Percentiles rank a stretch among this genome's conserved stretches.
These are phyloP conservation scores for Eospalax fontanierii DNA, from an alignment of 2,797 vertebrate species.

Conservation along the genomic window DNA sequence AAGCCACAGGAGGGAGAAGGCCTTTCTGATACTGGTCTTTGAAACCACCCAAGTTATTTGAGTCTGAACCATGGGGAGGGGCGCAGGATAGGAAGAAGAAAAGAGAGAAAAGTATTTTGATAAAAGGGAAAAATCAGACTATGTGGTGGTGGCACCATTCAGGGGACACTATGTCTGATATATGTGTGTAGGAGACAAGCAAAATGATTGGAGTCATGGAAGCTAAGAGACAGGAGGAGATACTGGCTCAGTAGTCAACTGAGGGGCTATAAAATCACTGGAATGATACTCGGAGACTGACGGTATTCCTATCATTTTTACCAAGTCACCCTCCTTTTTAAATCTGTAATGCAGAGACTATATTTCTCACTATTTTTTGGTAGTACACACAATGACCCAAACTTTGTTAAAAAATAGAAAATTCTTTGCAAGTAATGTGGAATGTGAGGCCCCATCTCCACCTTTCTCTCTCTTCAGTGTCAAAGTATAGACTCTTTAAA, in stretches of 20 bases:
- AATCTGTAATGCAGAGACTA: not conserved
- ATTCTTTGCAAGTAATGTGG: not conserved
- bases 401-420: not conserved
- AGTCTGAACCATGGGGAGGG: conserved; percentile 27
- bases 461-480: not conserved
- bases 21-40: conserved; percentile 68
- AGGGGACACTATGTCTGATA: not conserved
- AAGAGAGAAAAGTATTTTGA: not conserved
- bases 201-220: not conserved
- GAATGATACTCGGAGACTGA: not conserved
- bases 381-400: not conserved
- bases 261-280: not conserved
- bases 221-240: conserved; percentile 21
- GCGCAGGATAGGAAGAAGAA: conserved; percentile 3
- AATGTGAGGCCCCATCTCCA: not conserved
- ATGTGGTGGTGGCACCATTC: not conserved
- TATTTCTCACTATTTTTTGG: conserved; percentile 16
- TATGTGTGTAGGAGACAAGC: not conserved
- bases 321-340: not conserved
- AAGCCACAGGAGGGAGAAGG: conserved; percentile 70
- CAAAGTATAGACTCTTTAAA: not conserved
- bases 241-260: not conserved
- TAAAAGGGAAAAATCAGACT: conserved; percentile 34
- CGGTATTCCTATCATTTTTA: not conserved
- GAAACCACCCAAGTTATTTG: conserved; percentile 67